Evolutionary conservation across 2,113 vertebrate species (phyloP).

Genomic region (Nothocercus julius): DNA sequence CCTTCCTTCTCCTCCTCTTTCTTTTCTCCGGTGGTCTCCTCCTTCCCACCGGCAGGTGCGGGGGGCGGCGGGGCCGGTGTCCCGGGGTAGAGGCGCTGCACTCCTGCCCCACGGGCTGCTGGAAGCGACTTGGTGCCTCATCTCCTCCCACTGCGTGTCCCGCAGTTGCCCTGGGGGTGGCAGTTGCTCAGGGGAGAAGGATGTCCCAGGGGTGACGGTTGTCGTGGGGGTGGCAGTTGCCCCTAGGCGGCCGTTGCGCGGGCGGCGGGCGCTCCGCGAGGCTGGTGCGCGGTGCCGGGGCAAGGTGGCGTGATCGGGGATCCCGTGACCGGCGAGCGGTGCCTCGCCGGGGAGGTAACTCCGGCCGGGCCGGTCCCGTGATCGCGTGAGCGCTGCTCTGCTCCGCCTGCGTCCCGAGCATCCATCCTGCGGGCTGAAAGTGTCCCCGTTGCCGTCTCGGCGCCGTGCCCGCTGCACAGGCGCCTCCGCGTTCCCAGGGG

Average conservation of each 20-base stretch:
- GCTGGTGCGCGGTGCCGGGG: neutral
- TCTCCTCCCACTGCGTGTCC: no score
- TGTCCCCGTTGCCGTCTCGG: no score
- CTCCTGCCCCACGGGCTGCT: neutral
- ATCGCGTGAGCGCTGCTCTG: neutral
- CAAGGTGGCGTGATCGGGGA: conserved; percentile 17
- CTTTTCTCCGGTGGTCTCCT: neutral
- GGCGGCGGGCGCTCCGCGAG: accelerated
- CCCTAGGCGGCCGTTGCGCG: no score
- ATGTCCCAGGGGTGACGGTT: no score
- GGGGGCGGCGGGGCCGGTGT: neutral
- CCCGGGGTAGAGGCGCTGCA: neutral
- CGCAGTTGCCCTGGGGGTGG: no score
- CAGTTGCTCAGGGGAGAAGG: no score
- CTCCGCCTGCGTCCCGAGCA: neutral
- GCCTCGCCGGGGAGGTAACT: conserved; percentile 47
- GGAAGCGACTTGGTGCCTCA: no score
- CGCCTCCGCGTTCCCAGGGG: neutral
- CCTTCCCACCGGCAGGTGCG: neutral
- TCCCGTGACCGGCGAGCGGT: conserved; percentile 65
- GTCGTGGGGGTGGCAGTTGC: no score
- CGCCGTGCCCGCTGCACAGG: neutral
- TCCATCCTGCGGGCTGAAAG: no score
- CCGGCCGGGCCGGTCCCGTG: neutral
- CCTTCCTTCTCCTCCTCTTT: neutral